Conservation (phyloP, 2,797 vertebrate genomes). For the Sebastes matsubarae region DNA sequence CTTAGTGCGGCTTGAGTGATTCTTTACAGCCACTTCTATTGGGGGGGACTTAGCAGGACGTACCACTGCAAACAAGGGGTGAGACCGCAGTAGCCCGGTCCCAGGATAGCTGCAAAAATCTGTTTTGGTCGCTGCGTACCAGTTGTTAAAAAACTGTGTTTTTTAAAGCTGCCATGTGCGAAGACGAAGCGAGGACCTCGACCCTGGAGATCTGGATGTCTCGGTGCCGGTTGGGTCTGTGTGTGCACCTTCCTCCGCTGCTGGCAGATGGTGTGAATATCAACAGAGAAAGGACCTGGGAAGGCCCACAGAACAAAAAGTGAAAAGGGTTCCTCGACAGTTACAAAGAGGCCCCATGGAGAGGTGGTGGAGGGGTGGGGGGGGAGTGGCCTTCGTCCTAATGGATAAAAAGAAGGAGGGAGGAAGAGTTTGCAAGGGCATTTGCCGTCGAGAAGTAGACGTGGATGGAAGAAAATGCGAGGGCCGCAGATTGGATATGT, state of each 20-base stretch:
- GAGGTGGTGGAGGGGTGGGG: conserved; percentile 68
- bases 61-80: conserved; percentile 85
- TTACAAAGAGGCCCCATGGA: conserved; percentile 86
- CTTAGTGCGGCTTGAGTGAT: conserved; percentile 99
- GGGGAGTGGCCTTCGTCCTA: conserved; percentile 73
- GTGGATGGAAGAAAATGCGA: conserved; percentile 68
- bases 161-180: conserved; percentile 37
- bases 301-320: conserved; percentile 91
- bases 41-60: conserved; percentile 87
- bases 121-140: conserved; percentile 49
- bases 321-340: conserved; percentile 90
- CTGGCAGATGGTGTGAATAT: conserved; percentile 95
- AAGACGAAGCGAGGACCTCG: conserved; percentile 31
- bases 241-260: conserved; percentile 75
- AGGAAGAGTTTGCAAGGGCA: conserved; percentile 82
- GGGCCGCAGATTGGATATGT: conserved; percentile 58
- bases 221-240: conserved; percentile 25
- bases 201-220: conserved; percentile 45
- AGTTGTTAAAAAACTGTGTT: conserved; percentile 50
- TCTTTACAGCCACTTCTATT: conserved; percentile 98
- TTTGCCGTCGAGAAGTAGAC: conserved; percentile 61
- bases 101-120: conserved; percentile 45
- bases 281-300: conserved; percentile 89
- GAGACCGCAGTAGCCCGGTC: conserved; percentile 37
- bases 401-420: conserved; percentile 79